phyloP scores from a whole-genome alignment of 2,888 invertebrate species.

The Orthosia cruda region DNA sequence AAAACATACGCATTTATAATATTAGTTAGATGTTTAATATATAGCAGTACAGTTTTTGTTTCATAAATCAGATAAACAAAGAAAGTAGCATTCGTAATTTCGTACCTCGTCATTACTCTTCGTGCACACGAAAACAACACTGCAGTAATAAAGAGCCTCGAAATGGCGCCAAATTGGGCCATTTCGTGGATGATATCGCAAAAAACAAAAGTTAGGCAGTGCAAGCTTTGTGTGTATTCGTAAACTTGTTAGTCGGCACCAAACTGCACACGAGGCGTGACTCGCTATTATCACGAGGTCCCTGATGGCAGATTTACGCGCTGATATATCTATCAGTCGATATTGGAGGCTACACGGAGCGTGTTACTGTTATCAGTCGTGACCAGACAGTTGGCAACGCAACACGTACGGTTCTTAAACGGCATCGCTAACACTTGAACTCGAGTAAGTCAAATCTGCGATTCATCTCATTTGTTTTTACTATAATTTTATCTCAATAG shows the following conservation, averaged over 20 bases:
- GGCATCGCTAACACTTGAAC: slow-evolving; percentile 7
- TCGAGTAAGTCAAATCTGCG: slow-evolving; percentile 45
- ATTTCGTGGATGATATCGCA: slow-evolving; percentile 1
- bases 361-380: slow-evolving; percentile 64
- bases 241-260: slow-evolving; percentile 14
- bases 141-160: not conserved
- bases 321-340: slow-evolving; percentile 46
- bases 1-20: too few species aligned
- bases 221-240: slow-evolving; percentile 18
- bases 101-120: not conserved
- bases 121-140: not conserved
- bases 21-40: too few species aligned
- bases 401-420: slow-evolving; percentile 43
- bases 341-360: slow-evolving; percentile 31
- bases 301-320: slow-evolving; percentile 37
- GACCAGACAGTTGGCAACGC: slow-evolving; percentile 44
- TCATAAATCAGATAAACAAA: not conserved
- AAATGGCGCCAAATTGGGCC: not conserved
- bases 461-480: slow-evolving; percentile 9
- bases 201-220: slow-evolving; percentile 4
- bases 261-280: slow-evolving; percentile 49
- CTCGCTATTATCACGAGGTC: slow-evolving; percentile 43
- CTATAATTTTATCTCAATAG: not conserved
- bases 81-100: not conserved
- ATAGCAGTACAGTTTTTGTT: not conserved